These are phyloP conservation scores for Eudemis profundana DNA, from an alignment of 2,888 invertebrate species.

Conservation along the genomic window DNA sequence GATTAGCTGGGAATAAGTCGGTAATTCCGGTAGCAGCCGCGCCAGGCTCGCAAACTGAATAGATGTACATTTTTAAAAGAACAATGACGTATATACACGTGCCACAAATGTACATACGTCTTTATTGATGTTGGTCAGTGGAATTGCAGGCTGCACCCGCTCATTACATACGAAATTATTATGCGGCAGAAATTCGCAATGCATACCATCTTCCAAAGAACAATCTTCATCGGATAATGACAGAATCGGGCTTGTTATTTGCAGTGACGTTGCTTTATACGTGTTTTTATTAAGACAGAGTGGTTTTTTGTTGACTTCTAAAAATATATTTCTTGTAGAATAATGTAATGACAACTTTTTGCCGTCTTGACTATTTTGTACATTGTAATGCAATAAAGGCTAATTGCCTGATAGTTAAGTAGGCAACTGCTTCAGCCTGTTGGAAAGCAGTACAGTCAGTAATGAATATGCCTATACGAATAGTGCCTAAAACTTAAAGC, in stretches of 20 bases:
- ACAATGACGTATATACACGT: constrained; percentile 1
- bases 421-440: no score
- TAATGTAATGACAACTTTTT: constrained; percentile 8
- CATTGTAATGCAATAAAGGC: neutral
- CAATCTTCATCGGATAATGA: constrained; percentile 60
- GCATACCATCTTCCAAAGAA: constrained; percentile 48
- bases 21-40: constrained; percentile 56
- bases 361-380: neutral
- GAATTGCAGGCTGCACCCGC: constrained; percentile 57
- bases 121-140: constrained; percentile 1
- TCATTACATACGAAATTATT: constrained; percentile 67
- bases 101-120: neutral
- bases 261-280: constrained; percentile 56
- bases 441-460: no score
- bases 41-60: constrained; percentile 52
- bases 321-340: constrained; percentile 1
- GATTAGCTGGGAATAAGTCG: constrained; percentile 25
- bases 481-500: no score
- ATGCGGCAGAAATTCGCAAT: constrained; percentile 50
- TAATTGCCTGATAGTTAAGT: neutral
- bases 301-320: constrained; percentile 8
- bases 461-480: no score
- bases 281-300: constrained; percentile 44
- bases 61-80: constrained; percentile 45
- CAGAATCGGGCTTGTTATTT: constrained; percentile 58